phyloP scores from a whole-genome alignment of 2,888 invertebrate species.

The Elegia similella region DNA sequence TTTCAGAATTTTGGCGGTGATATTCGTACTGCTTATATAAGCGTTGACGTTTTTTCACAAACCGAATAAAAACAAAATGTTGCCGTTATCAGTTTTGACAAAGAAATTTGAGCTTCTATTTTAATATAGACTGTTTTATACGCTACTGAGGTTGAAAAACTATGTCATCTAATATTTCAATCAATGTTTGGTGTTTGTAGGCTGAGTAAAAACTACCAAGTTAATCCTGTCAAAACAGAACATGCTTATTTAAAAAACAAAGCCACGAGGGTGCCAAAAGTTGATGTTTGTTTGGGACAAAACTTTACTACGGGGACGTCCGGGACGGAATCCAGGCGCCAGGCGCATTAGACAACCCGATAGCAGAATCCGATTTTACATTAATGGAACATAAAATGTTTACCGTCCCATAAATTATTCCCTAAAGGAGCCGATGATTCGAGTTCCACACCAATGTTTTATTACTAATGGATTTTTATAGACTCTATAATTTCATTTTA shows the following conservation, averaged over 20 bases:
- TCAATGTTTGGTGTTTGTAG: conserved; percentile 17
- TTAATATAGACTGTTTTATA: no score
- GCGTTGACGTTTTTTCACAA: no score
- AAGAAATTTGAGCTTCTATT: no score
- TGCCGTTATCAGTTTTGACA: no score
- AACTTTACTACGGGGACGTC: conserved; percentile 70
- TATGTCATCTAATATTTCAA: no score
- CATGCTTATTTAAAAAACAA: conserved; percentile 73
- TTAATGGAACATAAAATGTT: conserved; percentile 77
- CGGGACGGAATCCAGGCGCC: conserved; percentile 72
- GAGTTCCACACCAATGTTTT: conserved; percentile 65
- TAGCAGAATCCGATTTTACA: conserved; percentile 66
- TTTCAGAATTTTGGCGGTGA: no score
- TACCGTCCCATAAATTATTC: conserved; percentile 75
- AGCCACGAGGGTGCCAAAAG: conserved; percentile 60
- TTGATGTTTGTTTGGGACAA: conserved; percentile 70
- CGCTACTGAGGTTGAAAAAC: no score
- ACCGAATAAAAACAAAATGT: no score
- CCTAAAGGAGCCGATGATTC: conserved; percentile 73
- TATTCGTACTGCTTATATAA: no score
- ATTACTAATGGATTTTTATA: conserved; percentile 65
- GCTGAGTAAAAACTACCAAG: conserved; percentile 56
- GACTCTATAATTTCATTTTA: conserved; percentile 54
- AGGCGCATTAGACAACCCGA: conserved; percentile 72
- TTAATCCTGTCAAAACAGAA: conserved; percentile 63